Conservation (phyloP, 2,888 invertebrate genomes). For the Caradrina clavipalpis region DNA sequence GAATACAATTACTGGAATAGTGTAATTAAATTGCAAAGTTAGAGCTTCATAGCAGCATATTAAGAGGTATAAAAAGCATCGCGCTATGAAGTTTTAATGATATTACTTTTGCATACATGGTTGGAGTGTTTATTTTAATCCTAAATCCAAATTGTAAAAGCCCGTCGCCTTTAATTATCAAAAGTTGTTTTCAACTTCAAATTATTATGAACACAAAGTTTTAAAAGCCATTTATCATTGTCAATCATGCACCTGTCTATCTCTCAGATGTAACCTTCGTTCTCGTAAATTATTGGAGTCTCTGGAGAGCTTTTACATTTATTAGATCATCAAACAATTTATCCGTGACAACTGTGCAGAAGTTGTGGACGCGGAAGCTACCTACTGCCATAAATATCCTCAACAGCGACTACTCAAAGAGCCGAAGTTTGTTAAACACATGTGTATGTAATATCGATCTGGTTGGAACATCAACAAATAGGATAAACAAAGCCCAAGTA, state of each 20-base stretch:
- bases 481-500: slow-evolving; percentile 76
- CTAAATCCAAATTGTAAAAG: slow-evolving; percentile 42
- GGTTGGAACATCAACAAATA: slow-evolving; percentile 72
- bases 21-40: slow-evolving; percentile 82
- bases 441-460: slow-evolving; percentile 64
- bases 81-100: slow-evolving; percentile 76
- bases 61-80: slow-evolving; percentile 75
- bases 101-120: slow-evolving; percentile 66
- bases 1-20: slow-evolving; percentile 77
- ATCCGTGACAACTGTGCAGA: slow-evolving; percentile 55
- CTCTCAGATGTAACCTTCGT: slow-evolving; percentile 42
- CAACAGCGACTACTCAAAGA: slow-evolving; percentile 46
- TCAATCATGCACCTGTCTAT: slow-evolving; percentile 63
- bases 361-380: slow-evolving; percentile 44
- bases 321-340: slow-evolving; percentile 60
- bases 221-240: slow-evolving; percentile 63
- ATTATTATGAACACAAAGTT: slow-evolving; percentile 56
- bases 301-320: slow-evolving; percentile 48
- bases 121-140: slow-evolving; percentile 55
- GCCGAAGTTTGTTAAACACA: slow-evolving; percentile 59
- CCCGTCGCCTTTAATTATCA: slow-evolving; percentile 43
- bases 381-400: slow-evolving; percentile 52
- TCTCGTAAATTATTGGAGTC: slow-evolving; percentile 50
- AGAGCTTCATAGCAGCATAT: slow-evolving; percentile 76
- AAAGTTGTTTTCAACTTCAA: slow-evolving; percentile 52